Percentiles rank a stretch among this genome's conserved stretches.
These are phyloP conservation scores for Trialeurodes vaporariorum DNA, from an alignment of 1,140 invertebrate species.

Conservation along the genomic window DNA sequence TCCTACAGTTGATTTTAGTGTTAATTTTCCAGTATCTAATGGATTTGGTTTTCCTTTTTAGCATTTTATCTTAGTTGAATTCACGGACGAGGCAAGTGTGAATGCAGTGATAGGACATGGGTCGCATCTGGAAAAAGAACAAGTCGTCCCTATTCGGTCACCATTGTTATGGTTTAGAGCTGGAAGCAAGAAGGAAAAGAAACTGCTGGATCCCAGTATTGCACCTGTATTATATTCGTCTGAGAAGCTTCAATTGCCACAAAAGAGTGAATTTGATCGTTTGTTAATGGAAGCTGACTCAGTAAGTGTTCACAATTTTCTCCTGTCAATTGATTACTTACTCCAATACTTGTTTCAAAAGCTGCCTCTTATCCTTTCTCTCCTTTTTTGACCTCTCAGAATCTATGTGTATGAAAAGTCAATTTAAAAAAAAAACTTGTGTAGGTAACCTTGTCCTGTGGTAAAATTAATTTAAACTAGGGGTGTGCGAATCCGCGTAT, in stretches of 20 bases:
- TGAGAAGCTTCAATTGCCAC: neutral
- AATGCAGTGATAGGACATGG: slow-evolving; percentile 20
- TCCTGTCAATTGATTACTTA: no score
- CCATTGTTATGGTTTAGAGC: slow-evolving; percentile 28
- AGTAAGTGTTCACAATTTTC: no score
- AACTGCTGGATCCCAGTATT: neutral
- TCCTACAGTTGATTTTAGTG: no score
- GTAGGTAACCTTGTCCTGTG: no score
- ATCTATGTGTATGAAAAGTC: no score
- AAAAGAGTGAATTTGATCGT: neutral
- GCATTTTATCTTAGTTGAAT: slow-evolving; percentile 32
- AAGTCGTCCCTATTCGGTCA: slow-evolving; percentile 23
- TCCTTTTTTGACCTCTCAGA: no score
- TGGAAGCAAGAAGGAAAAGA: slow-evolving; percentile 10
- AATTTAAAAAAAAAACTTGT: no score
- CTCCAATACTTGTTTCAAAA: no score
- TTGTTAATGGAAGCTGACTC: neutral
- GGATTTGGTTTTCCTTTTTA: neutral
- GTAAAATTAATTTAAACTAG: no score
- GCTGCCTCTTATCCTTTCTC: no score
- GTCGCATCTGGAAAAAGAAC: slow-evolving; percentile 23
- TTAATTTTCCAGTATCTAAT: neutral
- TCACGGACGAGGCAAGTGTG: slow-evolving; percentile 22
- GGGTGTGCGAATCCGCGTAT: no score
- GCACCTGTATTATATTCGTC: neutral